Evolutionary conservation across 2,797 vertebrate species (phyloP).

Genomic region (Diplodus puntazzo): DNA sequence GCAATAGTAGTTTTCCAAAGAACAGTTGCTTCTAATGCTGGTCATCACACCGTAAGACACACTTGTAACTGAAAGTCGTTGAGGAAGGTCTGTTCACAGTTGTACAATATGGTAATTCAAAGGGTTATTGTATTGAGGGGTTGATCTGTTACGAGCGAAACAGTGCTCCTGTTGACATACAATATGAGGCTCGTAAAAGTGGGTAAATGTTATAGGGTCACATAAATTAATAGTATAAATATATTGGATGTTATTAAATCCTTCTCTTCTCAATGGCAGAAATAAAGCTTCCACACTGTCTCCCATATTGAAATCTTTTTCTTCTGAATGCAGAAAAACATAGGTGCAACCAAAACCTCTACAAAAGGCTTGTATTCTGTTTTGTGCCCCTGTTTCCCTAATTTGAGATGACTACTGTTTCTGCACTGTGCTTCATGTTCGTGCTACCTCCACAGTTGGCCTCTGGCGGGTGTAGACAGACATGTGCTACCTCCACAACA

Average conservation of each 20-base stretch:
- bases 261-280: not conserved
- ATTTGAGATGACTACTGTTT: conserved; percentile 33
- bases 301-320: not conserved
- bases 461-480: conserved; percentile 46
- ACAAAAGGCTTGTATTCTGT: not conserved
- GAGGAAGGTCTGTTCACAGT: not conserved
- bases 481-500: conserved; percentile 50
- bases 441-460: conserved; percentile 37
- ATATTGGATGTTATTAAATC: not conserved
- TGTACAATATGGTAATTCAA: not conserved
- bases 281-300: not conserved
- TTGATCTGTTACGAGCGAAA: too few relatives aligned
- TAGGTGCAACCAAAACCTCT: conserved; percentile 10
- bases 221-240: not conserved
- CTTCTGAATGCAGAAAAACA: not conserved
- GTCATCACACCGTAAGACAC: too few relatives aligned
- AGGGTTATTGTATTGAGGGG: not conserved
- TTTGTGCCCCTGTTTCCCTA: conserved; percentile 7
- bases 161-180: not conserved
- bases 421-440: conserved; percentile 30
- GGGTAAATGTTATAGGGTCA: too few relatives aligned
- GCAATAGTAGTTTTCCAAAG: too few relatives aligned
- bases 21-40: too few relatives aligned
- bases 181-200: too few relatives aligned
- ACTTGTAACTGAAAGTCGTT: too few relatives aligned